Evolutionary conservation across 92 coral and sea anemone species (phyloP), one percentile per base, ranked within the genome.

Genomic region (Zoanthus solanderi): DNA sequence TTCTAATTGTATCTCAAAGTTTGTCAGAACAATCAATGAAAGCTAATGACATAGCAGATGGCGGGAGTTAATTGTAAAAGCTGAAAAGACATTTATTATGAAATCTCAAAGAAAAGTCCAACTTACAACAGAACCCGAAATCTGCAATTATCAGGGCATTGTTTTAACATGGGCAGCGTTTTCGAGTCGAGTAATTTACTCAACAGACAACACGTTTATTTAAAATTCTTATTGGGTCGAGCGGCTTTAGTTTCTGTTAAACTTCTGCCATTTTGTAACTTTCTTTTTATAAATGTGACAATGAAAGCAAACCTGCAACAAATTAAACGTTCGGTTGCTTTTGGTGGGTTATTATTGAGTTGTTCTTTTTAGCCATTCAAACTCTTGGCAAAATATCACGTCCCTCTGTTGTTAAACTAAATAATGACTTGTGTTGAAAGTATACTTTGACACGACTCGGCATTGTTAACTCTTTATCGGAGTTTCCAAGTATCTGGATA

Each of bases 101-200:
- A 13, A 10, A 12, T 30, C 31, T 63, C 18, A 75, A 75, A 75
- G 90, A 80, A 88, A 93, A 93, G 98, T 93, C 98, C 90, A 88
- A 88, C 93, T 71, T 46, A 92, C 83, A 95, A 89, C 93, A 92
- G 88, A 93, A 92, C 85, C 93, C 94, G 88, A 93, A 95, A 91
- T 87, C 90, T 94, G 93, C 98, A 95, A 95, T 95, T 93, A 95
- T 84, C 83, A 32, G 71, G 61, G 85, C 30, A 81, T 81, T 81
- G 85, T 81, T 66, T 65, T 63, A 81, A 48, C 85, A 81, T 50
- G 74, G 45, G 67, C 85, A 81, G 47, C 75, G 54, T 65, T 81
- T 81, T 58, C 75, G 75, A 65, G 42, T 81, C 56, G 46, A 66
- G 85, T 81, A 66, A 81, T 65, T 81, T 66, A 53, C 56, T 75